Evolutionary conservation across 2,113 vertebrate genomes (phyloP).

Genomic region (Daphoenositta chrysoptera): DNA sequence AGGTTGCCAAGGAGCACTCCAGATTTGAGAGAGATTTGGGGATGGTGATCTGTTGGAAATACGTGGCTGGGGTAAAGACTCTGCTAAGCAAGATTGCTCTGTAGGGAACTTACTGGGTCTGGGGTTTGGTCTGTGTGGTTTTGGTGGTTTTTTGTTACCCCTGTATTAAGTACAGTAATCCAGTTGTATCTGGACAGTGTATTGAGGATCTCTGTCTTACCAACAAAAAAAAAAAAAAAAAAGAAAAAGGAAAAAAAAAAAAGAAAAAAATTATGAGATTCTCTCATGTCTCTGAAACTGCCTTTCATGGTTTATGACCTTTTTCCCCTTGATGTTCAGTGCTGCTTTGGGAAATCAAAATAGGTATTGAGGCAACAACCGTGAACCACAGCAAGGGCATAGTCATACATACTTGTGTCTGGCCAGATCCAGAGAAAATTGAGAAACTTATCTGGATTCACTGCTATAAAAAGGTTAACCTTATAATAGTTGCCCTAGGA

Average conservation of each 20-base stretch:
- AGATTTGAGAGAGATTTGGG: not conserved
- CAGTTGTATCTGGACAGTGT: not conserved
- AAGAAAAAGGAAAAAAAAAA: not conserved
- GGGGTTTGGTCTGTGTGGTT: not conserved
- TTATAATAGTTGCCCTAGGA: constrained; percentile 40
- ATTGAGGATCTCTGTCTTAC: not conserved
- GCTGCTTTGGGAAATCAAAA: not conserved
- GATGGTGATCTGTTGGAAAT: not conserved
- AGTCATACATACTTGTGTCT: not conserved
- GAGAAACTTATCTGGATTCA: not conserved
- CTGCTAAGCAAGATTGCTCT: not conserved
- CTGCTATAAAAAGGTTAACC: constrained; percentile 16
- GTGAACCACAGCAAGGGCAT: not conserved
- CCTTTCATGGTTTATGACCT: not conserved
- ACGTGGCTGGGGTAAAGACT: not conserved
- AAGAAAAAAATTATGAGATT: not conserved
- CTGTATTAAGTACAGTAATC: not conserved
- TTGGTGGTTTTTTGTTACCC: not conserved
- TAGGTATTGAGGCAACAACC: not conserved
- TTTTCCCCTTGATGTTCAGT: not conserved
- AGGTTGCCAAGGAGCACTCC: not conserved
- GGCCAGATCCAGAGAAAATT: not conserved
- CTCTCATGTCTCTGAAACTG: not conserved
- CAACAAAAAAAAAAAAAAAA: not conserved
- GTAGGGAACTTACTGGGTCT: not conserved